A percentile compares a stretch with the other conserved stretches of the same genome.
These are phyloP conservation scores for Danio tinwini DNA, from an alignment of 2,797 vertebrate genomes.

Conservation along the genomic window DNA sequence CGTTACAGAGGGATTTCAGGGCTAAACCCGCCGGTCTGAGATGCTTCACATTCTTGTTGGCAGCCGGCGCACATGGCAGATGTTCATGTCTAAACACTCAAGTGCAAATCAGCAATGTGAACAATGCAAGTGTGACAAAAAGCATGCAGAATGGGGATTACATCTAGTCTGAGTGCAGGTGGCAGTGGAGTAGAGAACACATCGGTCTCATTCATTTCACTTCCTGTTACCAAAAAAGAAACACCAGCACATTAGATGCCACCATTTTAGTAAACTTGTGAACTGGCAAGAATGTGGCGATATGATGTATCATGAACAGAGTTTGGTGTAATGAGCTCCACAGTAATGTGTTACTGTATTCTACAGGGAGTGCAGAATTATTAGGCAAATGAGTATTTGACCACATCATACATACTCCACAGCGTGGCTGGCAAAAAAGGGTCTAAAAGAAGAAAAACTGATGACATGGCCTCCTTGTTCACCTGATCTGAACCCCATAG, in stretches of 20 bases:
- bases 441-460: too few species aligned
- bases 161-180: conserved; percentile 40
- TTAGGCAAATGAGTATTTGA: too few species aligned
- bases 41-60: conserved; percentile 48
- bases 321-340: too few species aligned
- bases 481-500: too few species aligned
- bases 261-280: too few species aligned
- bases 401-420: too few species aligned
- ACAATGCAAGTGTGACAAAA: conserved; percentile 50
- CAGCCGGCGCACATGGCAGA: conserved; percentile 64
- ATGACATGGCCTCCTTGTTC: too few species aligned
- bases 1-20: neutral
- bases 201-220: conserved; percentile 61
- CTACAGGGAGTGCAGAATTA: too few species aligned
- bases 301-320: too few species aligned
- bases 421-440: too few species aligned
- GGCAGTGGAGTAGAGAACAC: conserved; percentile 45
- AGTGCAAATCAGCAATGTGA: conserved; percentile 58
- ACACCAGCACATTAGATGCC: neutral
- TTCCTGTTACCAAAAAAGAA: conserved; percentile 36
- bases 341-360: too few species aligned
- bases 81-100: conserved; percentile 65
- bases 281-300: too few species aligned
- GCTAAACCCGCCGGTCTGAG: conserved; percentile 15
- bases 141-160: conserved; percentile 52